Evolutionary conservation across 1,140 invertebrate genomes (phyloP).

Genomic region (Drosophila oshimai): DNA sequence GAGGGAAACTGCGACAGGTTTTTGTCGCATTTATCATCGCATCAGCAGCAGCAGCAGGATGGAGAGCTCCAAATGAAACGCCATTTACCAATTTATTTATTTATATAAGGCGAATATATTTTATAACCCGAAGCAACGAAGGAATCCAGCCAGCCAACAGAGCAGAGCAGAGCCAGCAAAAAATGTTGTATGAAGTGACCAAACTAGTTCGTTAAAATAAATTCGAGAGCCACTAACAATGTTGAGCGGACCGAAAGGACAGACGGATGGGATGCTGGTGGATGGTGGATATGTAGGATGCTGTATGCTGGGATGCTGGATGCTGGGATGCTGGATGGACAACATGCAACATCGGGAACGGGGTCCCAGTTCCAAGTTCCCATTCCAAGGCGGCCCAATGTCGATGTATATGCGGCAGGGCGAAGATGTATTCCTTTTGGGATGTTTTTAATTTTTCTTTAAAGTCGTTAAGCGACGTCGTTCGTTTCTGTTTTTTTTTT

Average conservation of each 20-base stretch:
- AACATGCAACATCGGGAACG: constrained; percentile 62
- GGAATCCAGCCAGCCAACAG: constrained; percentile 2
- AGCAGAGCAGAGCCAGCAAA: constrained; percentile 18
- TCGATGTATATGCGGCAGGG: constrained; percentile 66
- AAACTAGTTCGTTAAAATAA: constrained; percentile 82
- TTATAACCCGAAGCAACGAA: constrained; percentile 70
- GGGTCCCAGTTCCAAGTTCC: constrained; percentile 28
- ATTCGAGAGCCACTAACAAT: constrained; percentile 80
- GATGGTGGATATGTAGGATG: background rate
- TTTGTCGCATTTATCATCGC: constrained; percentile 80
- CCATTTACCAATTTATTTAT: constrained; percentile 81
- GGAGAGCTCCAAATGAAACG: constrained; percentile 65
- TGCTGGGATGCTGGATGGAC: constrained; percentile 39
- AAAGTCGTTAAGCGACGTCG: constrained; percentile 79
- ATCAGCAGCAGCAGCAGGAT: constrained; percentile 42
- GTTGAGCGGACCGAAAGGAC: constrained; percentile 50
- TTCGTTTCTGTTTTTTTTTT: constrained; percentile 41
- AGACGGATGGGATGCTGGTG: constrained; percentile 23
- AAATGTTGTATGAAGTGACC: constrained; percentile 80
- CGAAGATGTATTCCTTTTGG: constrained; percentile 81
- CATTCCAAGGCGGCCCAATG: constrained; percentile 17
- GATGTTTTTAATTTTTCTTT: constrained; percentile 82
- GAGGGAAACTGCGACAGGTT: constrained; percentile 72
- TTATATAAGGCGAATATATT: constrained; percentile 82
- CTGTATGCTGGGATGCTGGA: background rate